Evolutionary conservation across 1,140 invertebrate genomes (phyloP).

Genomic region (Leptestheria dahalacensis): DNA sequence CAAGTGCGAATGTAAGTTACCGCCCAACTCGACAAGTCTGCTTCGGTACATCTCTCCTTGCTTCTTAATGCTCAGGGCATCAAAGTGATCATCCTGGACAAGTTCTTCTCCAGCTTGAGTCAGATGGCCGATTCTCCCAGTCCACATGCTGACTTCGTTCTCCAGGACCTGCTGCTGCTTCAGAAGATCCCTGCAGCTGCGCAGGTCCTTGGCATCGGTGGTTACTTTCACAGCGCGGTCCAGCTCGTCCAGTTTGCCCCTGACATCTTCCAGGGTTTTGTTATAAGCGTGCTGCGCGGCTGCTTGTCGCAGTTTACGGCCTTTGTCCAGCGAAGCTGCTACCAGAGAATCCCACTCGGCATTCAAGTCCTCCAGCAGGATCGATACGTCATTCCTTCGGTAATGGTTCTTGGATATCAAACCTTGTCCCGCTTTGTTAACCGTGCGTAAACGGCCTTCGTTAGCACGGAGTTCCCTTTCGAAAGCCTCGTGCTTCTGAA

Average conservation of each 20-base stretch:
- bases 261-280: conserved; percentile 56
- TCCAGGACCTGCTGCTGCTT: conserved; percentile 73
- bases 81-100: conserved; percentile 84
- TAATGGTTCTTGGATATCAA: conserved; percentile 54
- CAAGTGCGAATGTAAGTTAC: background rate
- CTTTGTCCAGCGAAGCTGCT: conserved; percentile 60
- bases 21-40: conserved; percentile 28
- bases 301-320: conserved; percentile 62
- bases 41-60: conserved; percentile 58
- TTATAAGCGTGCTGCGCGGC: conserved; percentile 62
- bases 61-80: conserved; percentile 66
- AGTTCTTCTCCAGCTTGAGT: conserved; percentile 68
- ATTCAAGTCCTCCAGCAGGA: conserved; percentile 49
- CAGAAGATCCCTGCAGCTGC: conserved; percentile 72
- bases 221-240: conserved; percentile 38
- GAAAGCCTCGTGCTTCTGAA: conserved; percentile 96
- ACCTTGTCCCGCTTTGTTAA: conserved; percentile 61
- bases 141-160: conserved; percentile 59
- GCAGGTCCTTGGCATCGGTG: conserved; percentile 65
- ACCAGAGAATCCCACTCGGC: conserved; percentile 54
- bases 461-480: conserved; percentile 85
- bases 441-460: conserved; percentile 65
- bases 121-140: conserved; percentile 57
- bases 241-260: conserved; percentile 55
- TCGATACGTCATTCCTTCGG: conserved; percentile 46